A percentile compares a stretch with the other conserved stretches of the same genome.
Evolutionary conservation across 2,888 invertebrate genomes (phyloP).

Genomic region (Lymantria dispar): DNA sequence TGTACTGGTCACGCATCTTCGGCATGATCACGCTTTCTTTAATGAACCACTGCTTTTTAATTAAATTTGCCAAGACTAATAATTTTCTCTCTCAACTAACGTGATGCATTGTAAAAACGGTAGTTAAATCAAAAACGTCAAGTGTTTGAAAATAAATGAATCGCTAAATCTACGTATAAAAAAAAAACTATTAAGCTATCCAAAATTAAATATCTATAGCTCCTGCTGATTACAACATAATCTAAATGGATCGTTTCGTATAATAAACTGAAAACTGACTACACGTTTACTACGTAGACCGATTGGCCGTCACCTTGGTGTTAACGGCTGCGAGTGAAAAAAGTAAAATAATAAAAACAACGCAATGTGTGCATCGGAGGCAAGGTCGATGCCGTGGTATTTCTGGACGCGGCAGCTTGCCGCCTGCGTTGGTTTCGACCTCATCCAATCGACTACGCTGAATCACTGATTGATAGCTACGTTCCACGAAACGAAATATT

Average conservation of each 20-base stretch:
- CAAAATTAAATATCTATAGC: too few species aligned
- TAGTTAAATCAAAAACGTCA: too few species aligned
- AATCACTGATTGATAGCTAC: constrained; percentile 66
- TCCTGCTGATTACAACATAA: neutral
- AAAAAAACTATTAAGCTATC: too few species aligned
- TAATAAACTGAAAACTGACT: constrained; percentile 6
- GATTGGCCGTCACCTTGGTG: constrained; percentile 70
- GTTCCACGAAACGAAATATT: constrained; percentile 50
- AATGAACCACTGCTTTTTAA: constrained; percentile 23
- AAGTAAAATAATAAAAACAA: constrained; percentile 73
- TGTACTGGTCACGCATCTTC: constrained; percentile 54
- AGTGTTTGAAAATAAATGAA: too few species aligned
- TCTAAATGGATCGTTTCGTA: constrained; percentile 12
- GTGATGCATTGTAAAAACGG: too few species aligned
- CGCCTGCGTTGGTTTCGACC: constrained; percentile 44
- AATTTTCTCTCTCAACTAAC: too few species aligned
- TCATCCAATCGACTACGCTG: constrained; percentile 51
- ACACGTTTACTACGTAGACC: constrained; percentile 20
- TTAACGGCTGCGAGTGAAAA: constrained; percentile 57
- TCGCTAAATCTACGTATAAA: too few species aligned
- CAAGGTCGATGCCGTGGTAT: constrained; percentile 78
- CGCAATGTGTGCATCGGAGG: constrained; percentile 64
- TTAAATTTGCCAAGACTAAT: constrained; percentile 28
- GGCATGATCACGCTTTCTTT: constrained; percentile 55
- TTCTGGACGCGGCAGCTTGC: constrained; percentile 65